These are phyloP conservation scores for Adoxophyes honmai DNA, from an alignment of 1,140 invertebrate species.

Conservation along the genomic window DNA sequence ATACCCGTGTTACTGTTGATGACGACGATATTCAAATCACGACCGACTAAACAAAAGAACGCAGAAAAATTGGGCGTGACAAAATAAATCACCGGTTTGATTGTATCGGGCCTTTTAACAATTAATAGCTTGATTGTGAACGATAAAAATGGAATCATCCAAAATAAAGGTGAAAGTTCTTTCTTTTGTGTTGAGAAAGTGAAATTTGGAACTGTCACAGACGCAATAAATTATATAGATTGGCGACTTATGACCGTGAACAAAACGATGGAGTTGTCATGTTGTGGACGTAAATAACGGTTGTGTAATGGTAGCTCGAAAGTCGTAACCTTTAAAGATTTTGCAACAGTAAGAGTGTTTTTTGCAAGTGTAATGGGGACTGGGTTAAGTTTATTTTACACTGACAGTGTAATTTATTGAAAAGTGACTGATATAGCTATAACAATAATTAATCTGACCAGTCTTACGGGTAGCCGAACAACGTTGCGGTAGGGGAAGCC, in stretches of 20 bases:
- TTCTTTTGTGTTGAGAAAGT: conserved; percentile 12
- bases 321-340: conserved; percentile 12
- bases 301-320: conserved; percentile 5
- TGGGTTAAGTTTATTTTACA: too few species aligned
- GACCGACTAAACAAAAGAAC: not conserved
- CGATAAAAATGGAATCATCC: conserved; percentile 19
- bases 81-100: conserved; percentile 21
- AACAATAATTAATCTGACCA: too few species aligned
- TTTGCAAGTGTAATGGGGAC: not conserved
- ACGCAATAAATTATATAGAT: conserved; percentile 4
- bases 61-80: conserved; percentile 27
- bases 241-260: conserved; percentile 5
- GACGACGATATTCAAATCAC: not conserved
- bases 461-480: too few species aligned
- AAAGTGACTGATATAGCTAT: too few species aligned
- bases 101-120: conserved; percentile 21
- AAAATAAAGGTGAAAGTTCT: conserved; percentile 24
- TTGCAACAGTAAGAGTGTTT: not conserved
- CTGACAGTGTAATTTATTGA: too few species aligned
- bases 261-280: conserved; percentile 12
- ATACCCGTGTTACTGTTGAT: not conserved
- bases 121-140: conserved; percentile 19
- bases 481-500: too few species aligned
- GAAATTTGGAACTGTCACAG: conserved; percentile 7
- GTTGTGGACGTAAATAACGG: not conserved